These are phyloP conservation scores for Hypercompe scribonia DNA, from an alignment of 2,888 invertebrate genomes.

Conservation along the genomic window DNA sequence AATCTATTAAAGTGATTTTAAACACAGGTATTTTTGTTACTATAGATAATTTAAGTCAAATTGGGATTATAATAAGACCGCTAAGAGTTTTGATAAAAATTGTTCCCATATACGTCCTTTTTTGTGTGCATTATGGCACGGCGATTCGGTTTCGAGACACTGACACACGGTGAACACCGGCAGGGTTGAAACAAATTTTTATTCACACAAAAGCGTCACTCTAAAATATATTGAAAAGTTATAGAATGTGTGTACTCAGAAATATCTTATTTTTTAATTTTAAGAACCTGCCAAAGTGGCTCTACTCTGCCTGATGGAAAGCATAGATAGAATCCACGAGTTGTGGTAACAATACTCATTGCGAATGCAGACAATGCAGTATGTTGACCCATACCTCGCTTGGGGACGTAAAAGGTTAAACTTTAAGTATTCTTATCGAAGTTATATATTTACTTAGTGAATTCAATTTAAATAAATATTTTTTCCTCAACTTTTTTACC, in stretches of 20 bases:
- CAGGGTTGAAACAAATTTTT: background rate
- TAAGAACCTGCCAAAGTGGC: no score
- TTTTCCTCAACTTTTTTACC: background rate
- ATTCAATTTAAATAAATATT: no score
- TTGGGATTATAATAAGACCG: background rate
- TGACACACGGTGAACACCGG: background rate
- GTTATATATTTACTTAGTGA: background rate
- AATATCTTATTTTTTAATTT: no score
- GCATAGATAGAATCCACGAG: no score
- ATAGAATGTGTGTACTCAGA: background rate
- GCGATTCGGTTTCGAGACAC: background rate
- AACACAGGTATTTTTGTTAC: background rate
- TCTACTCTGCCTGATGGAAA: no score
- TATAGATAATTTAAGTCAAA: background rate
- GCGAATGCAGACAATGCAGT: no score
- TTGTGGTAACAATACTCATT: no score
- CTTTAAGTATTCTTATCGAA: background rate
- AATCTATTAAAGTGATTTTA: background rate
- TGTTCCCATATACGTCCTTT: background rate
- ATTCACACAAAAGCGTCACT: no score
- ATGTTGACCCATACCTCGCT: no score
- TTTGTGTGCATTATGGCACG: background rate
- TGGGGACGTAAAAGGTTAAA: no score
- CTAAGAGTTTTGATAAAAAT: background rate
- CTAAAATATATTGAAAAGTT: background rate